Base-by-base conservation (phyloP, 2,797 vertebrate genomes). In the Crocidura indochinensis region DNA sequence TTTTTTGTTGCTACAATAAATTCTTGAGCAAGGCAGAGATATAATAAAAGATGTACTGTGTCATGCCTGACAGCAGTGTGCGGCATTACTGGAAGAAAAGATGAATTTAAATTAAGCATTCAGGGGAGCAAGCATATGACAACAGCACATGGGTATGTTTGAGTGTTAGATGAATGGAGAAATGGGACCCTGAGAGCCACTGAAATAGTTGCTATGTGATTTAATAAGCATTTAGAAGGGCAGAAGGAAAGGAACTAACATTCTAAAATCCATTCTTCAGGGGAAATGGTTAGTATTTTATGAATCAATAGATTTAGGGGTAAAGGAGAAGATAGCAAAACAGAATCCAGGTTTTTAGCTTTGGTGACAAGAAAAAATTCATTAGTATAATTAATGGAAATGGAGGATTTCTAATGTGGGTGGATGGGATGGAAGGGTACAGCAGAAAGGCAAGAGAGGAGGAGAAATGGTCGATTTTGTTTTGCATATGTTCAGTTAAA, bases 1-100 rank as follows among this genome's bases (percentile, higher is more conserved):
- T 64, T 77, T 51, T 60, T 46, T 46, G 87, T 73, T 73, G 71
- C 74, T 60, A 12, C 12, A 49, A 72, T 84, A 88, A 86, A 68
- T 93, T 93, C 74, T 85, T 56, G 38, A 68, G 72, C 38, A 71
- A 84, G 73, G 75, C 49, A 76, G 84, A 93, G 49, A 60, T 44
- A 38, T 20, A 85, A 89, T 67, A 73, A 85, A 91, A 89, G 60
- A n/a, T 12, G 29, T 10, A 19, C 11, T 31, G 29, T 26, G 71
- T 53, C 38, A 44, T 83, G 24, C 27, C 46, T 85, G 76, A 85
- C 76, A 78, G 82, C 9, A 22, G 53, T 26, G 31, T 26, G 14
- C 8, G 80, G 79, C 77, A 56, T 90, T 69, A n/a, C 79, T 62
- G 46, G 68, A 79, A 82, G 82, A 84, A 7, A 69, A 65, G 14